Base-by-base conservation (phyloP, 2,888 invertebrate genomes). In the Scrobipalpa costella region DNA sequence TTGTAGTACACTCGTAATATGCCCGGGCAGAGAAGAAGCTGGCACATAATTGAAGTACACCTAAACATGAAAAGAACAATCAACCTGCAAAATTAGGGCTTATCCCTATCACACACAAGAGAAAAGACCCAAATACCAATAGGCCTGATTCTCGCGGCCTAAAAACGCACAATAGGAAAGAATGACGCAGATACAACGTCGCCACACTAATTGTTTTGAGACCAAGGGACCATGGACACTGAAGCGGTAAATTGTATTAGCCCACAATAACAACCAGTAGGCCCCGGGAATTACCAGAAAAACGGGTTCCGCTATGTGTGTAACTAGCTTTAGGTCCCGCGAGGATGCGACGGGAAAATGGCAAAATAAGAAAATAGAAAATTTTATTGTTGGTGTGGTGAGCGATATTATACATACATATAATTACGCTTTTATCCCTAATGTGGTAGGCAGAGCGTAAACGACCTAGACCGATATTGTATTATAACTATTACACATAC, bases 241-340 rank as follows among this genome's bases (percentile, higher is more conserved):
- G 80, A 81, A 86, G 81, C 88, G 86, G 73, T 78, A 89, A 90
- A 90, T 90, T 90, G 84, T 86, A 85, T 90, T 87, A 89, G 84
- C 77, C 77, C 68, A 77, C 78, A 81, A 83, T 86, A 85, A 75
- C 72, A 72, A 66, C 66, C 49, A 47, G 63, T 57, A 60, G 60
- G 60, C 60, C 47, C 38, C 21, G 55, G 57, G 62, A 64, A 66
- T 67, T 64, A 64, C 60, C 49, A 60, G 59, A 44, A 59, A 59
- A 59, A 59, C 59, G 59, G 38, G 38, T 9, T 13, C 57, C 38
- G 57, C 57, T 59, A 59, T 44, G 59, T 59, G 40, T 59, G 59
- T 59, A 59, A 44, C 44, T 59, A 59, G 59, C 59, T 59, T 58
- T 19, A 58, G 27, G 19, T 58, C 57, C 40, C 57, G n/a, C 13